phyloP scores from a whole-genome alignment of 2,113 vertebrate species.

The Vulpes ferrilata region DNA sequence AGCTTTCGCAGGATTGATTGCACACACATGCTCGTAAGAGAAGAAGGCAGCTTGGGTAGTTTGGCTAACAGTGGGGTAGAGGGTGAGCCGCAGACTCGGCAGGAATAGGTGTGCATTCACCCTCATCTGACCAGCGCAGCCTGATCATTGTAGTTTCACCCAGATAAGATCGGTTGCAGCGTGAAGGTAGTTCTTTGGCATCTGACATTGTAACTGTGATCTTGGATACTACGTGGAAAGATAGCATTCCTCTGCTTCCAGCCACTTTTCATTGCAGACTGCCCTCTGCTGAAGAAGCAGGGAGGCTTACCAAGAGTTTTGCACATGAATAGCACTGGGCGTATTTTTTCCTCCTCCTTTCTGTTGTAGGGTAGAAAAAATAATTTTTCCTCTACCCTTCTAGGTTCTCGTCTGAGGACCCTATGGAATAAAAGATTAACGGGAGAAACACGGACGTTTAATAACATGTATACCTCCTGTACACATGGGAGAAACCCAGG shows the following conservation, averaged over 20 bases:
- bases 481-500: not conserved
- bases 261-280: constrained; percentile 84
- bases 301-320: constrained; percentile 67
- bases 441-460: not conserved
- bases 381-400: not conserved
- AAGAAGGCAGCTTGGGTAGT: not conserved
- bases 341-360: not conserved
- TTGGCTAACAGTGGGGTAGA: not conserved
- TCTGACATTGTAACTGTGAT: constrained; percentile 10
- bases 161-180: not conserved
- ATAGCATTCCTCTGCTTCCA: constrained; percentile 70
- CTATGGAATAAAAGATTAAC: not conserved
- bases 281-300: constrained; percentile 87
- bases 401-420: not conserved
- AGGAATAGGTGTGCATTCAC: not conserved
- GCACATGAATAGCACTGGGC: constrained; percentile 31
- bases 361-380: not conserved
- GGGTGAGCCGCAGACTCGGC: not conserved
- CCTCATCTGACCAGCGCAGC: not conserved
- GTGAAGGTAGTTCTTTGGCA: constrained; percentile 8
- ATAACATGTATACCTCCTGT: not conserved
- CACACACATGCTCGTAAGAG: not conserved
- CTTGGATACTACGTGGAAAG: constrained; percentile 11
- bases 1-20: constrained; percentile 17
- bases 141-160: not conserved